These are phyloP conservation scores for Hirtodrosophila trivittata DNA, from an alignment of 2,888 invertebrate species.

Conservation along the genomic window DNA sequence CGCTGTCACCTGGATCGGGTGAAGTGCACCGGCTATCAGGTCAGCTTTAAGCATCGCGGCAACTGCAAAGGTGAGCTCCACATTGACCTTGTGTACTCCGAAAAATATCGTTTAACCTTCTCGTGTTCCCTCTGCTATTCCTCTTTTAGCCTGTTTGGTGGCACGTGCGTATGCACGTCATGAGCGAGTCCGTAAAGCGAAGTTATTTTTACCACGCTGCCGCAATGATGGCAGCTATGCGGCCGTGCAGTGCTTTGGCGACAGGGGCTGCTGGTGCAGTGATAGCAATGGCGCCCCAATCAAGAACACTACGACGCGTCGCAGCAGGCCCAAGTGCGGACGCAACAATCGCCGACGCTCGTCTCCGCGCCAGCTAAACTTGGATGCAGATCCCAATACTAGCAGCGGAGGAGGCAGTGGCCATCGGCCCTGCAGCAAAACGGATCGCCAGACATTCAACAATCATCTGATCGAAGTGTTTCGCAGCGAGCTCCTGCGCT, in stretches of 20 bases:
- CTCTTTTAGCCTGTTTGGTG: conserved; percentile 85
- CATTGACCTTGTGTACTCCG: not conserved
- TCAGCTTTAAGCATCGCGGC: conserved; percentile 90
- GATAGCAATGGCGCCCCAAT: conserved; percentile 92
- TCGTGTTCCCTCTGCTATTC: too few species aligned
- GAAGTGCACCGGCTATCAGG: conserved; percentile 90
- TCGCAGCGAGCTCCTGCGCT: conserved; percentile 89
- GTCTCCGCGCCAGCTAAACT: conserved; percentile 85
- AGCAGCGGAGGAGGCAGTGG: conserved; percentile 29
- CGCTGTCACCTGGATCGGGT: conserved; percentile 91
- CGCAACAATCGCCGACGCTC: conserved; percentile 87
- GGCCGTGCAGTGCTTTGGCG: conserved; percentile 92
- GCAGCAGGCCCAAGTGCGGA: conserved; percentile 88
- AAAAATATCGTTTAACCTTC: too few species aligned
- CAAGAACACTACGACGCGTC: conserved; percentile 90
- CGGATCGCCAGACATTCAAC: conserved; percentile 92
- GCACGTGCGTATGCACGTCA: conserved; percentile 83
- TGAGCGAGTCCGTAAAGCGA: conserved; percentile 84
- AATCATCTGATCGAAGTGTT: conserved; percentile 93
- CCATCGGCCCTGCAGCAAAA: conserved; percentile 87
- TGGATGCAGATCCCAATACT: conserved; percentile 44
- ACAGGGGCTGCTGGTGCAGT: conserved; percentile 95
- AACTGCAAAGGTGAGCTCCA: conserved; percentile 87
- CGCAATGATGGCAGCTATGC: conserved; percentile 93
- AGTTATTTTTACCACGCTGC: conserved; percentile 90